Percentiles rank a stretch among this genome's conserved stretches.
Conservation (phyloP, 2,113 vertebrate species). For the Rostratula benghalensis region DNA sequence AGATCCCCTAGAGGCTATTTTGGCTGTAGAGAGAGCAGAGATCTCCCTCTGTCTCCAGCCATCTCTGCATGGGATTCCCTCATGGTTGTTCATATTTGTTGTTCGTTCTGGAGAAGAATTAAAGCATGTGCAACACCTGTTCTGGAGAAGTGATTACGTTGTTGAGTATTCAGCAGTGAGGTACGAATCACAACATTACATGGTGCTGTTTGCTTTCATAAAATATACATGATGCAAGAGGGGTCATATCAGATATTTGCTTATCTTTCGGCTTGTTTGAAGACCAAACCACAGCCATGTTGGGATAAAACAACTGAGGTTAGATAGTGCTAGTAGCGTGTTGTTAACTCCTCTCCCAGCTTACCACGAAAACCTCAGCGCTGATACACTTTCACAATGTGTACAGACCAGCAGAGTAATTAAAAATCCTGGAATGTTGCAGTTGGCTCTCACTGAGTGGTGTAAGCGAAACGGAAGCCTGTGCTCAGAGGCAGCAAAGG, state of each 20-base stretch:
- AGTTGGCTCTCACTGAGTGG: background rate
- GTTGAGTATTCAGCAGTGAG: background rate
- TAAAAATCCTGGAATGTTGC: background rate
- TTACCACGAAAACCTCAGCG: constrained; percentile 73
- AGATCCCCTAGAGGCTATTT: background rate
- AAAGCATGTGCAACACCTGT: background rate
- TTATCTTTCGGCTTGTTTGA: constrained; percentile 72
- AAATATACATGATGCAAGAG: constrained; percentile 7
- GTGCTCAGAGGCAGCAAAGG: rapidly evolving
- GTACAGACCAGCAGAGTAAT: background rate
- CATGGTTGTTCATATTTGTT: background rate
- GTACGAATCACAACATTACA: background rate
- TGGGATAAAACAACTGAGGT: constrained; percentile 65
- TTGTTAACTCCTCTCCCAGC: constrained; percentile 45
- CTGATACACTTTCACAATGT: background rate
- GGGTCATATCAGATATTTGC: constrained; percentile 61
- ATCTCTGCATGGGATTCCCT: background rate
- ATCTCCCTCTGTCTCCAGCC: background rate
- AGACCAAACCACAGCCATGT: constrained; percentile 72
- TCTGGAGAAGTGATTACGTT: background rate
- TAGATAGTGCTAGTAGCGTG: constrained; percentile 26
- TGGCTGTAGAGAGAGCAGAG: background rate
- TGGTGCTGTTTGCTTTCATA: constrained; percentile 30
- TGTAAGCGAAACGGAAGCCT: background rate
- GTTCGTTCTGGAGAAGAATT: background rate